Evolutionary conservation across 2,888 invertebrate species (phyloP).

Genomic region (Cybosia mesomella): DNA sequence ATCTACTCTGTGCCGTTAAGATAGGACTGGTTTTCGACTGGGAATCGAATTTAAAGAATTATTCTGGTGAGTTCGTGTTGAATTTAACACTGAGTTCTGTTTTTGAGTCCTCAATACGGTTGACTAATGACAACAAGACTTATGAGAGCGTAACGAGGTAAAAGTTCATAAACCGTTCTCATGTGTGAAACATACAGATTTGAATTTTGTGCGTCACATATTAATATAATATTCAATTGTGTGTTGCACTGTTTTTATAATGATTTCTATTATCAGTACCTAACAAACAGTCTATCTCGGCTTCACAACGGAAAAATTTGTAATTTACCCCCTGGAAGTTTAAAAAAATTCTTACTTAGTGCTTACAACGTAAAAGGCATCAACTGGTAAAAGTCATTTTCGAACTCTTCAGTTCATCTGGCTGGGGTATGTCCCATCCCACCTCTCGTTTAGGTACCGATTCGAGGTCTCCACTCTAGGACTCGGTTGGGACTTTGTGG

Average conservation of each 20-base stretch:
- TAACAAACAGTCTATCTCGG: too few species aligned
- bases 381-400: too few species aligned
- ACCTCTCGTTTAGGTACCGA: too few species aligned
- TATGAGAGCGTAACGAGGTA: conserved; percentile 40
- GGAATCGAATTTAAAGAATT: conserved; percentile 17
- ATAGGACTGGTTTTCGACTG: conserved; percentile 18
- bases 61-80: conserved; percentile 23
- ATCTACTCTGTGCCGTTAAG: not conserved
- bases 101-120: conserved; percentile 35
- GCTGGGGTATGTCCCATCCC: too few species aligned
- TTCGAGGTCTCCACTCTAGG: too few species aligned
- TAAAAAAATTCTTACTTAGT: too few species aligned
- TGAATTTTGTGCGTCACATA: not conserved
- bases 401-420: too few species aligned
- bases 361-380: too few species aligned
- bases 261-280: too few species aligned
- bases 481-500: too few species aligned
- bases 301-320: too few species aligned
- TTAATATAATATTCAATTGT: not conserved
- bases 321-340: too few species aligned
- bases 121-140: conserved; percentile 44
- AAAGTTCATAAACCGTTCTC: conserved; percentile 32
- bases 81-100: conserved; percentile 35
- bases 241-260: not conserved
- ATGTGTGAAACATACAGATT: conserved; percentile 26